phyloP scores from a whole-genome alignment of 2,113 vertebrate species.

The Nycticryphes semicollaris region DNA sequence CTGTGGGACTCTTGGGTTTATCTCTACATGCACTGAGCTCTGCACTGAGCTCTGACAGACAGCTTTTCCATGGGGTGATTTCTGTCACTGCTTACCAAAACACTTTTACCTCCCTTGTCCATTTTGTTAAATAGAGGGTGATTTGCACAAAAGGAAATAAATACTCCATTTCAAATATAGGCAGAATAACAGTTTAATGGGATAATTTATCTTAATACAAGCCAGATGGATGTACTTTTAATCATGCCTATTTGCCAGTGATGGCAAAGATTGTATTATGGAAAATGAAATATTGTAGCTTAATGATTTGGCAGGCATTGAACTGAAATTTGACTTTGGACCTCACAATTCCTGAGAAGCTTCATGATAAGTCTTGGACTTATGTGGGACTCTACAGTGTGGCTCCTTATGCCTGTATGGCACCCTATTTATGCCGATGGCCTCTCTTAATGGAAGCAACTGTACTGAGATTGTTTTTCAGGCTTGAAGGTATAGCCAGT shows the following conservation, averaged over 20 bases:
- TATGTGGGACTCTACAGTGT: neutral
- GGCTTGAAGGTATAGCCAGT: neutral
- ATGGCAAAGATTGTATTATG: neutral
- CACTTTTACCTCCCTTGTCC: neutral
- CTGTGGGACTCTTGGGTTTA: constrained; percentile 7
- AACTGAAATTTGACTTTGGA: neutral
- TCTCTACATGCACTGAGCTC: neutral
- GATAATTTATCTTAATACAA: constrained; percentile 26
- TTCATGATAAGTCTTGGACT: neutral
- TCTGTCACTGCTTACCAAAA: constrained; percentile 14
- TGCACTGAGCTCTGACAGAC: neutral
- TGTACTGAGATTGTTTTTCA: neutral
- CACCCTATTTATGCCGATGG: neutral
- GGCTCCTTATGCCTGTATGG: neutral
- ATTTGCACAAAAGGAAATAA: constrained; percentile 15
- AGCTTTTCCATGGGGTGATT: neutral
- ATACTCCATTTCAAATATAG: neutral
- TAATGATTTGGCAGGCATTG: neutral
- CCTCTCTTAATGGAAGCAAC: neutral
- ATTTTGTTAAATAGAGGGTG: constrained; percentile 15
- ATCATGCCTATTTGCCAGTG: constrained; percentile 12
- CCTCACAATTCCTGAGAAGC: neutral
- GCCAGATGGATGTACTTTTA: constrained; percentile 1
- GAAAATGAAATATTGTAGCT: neutral
- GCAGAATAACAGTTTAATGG: constrained; percentile 2